Evolutionary conservation across 2,113 vertebrate species (phyloP), one percentile per base, ranked within the genome.

Genomic region (Penelope pileata): DNA sequence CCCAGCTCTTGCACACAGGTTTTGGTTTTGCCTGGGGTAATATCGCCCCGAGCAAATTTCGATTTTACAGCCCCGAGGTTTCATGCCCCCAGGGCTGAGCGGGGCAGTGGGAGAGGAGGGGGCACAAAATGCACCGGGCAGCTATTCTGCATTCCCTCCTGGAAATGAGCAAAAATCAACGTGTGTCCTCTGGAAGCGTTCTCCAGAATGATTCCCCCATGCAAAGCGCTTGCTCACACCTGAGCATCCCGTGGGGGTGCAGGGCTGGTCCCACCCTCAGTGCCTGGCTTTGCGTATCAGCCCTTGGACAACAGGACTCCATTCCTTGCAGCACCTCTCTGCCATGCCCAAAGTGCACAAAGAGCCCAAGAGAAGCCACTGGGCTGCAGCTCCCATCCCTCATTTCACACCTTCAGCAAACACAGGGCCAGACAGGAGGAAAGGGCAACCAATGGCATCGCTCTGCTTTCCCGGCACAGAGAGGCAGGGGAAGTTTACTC

Each of bases 21-120:
- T 96, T 96, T 92, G 2, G 68, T 95, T 95, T 94, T 89, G 83
- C 3, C 83, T 54, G 70, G 72, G 53, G 30, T 80, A 1, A 17
- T 58, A 12, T 40, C 96, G 83, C 50, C 86, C 27, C 47, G 36
- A 70, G 45, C 4, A 14, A 23, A 6, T 66, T 83, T 80, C 80
- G 14, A 34, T 96, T 93, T 95, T 94, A 93, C 87, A 94, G 60
- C 42, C 14, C 0, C 4, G 4, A 51, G 43, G 24, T 93, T 93
- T 94, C 5, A 0, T 24, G 16, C 17, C 12, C 7, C 8, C 2
- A 38, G 66, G 30, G 7, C 26, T 8, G 2, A 7, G 82, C 26
- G 26, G n/a, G n/a, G n/a, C 14, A 51, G 50, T 27, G 27, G 50
- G 26, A 51, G 26, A n/a, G n/a, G n/a, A n/a, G n/a, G n/a, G n/a